Conservation (phyloP, 2,888 invertebrate genomes). For the Coecobrya sp. region DNA sequence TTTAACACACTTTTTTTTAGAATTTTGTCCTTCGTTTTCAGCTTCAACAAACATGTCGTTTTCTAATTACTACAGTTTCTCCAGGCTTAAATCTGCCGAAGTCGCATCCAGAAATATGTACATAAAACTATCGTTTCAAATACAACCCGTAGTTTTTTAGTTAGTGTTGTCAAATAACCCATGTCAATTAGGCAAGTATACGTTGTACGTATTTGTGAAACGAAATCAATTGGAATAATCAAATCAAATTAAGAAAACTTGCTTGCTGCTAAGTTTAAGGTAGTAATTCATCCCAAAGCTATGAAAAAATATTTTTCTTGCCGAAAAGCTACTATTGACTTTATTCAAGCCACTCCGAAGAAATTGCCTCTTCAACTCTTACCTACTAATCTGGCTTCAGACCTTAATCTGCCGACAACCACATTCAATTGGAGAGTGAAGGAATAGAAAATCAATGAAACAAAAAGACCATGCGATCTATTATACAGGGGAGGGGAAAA, state of each 20-base stretch:
- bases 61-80: constrained; percentile 62
- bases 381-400: constrained; percentile 66
- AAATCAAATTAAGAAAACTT: constrained; percentile 61
- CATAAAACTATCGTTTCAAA: not conserved
- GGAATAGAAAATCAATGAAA: constrained; percentile 66
- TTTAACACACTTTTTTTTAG: not conserved
- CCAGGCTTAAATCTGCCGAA: not conserved
- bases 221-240: constrained; percentile 79
- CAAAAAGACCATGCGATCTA: not conserved
- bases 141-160: not conserved
- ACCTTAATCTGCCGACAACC: constrained; percentile 65
- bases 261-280: not conserved
- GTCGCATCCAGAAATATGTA: not conserved
- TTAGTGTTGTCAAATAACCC: not conserved
- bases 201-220: not conserved
- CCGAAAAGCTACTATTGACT: not conserved
- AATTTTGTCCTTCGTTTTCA: constrained; percentile 32
- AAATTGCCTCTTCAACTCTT: constrained; percentile 43
- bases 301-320: not conserved
- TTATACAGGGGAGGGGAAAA: constrained; percentile 34
- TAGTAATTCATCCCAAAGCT: constrained; percentile 23
- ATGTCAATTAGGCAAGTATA: not conserved
- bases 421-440: constrained; percentile 6
- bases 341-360: not conserved
- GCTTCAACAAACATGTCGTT: constrained; percentile 72